Percentiles rank a stretch among this genome's conserved stretches.
These are phyloP conservation scores for Contarinia nasturtii DNA, from an alignment of 1,140 invertebrate species.

Conservation along the genomic window DNA sequence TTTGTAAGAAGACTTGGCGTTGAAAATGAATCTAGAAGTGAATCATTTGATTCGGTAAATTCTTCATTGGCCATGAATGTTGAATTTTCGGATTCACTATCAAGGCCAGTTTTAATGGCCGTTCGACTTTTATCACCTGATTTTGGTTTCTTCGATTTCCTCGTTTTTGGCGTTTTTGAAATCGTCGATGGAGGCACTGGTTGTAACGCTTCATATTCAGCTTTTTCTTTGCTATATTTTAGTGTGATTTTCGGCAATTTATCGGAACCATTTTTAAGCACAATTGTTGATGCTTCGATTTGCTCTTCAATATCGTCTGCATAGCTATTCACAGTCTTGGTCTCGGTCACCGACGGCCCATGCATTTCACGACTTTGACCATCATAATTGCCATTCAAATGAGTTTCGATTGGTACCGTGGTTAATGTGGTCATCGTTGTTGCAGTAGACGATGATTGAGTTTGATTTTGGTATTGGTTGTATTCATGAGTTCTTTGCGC, in stretches of 20 bases:
- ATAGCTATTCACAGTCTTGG: background rate
- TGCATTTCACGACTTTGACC: too few species aligned
- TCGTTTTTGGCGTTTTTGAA: background rate
- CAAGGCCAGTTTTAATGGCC: background rate
- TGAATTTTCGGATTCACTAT: too few species aligned
- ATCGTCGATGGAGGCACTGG: background rate
- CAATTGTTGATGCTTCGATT: slow-evolving; percentile 13
- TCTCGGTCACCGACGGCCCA: background rate
- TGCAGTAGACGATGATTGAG: too few species aligned
- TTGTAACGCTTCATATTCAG: background rate
- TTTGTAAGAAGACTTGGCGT: too few species aligned
- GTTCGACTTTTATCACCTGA: background rate
- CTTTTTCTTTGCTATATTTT: slow-evolving; percentile 3
- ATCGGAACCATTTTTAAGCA: slow-evolving; percentile 8
- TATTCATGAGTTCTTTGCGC: too few species aligned
- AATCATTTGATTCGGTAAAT: too few species aligned
- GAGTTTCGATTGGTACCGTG: too few species aligned
- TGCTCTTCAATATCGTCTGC: slow-evolving; percentile 8
- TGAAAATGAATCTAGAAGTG: too few species aligned
- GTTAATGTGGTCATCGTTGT: too few species aligned
- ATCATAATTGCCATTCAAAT: too few species aligned
- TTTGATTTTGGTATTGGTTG: too few species aligned
- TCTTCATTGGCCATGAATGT: too few species aligned
- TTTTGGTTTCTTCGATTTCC: background rate
- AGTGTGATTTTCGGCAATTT: slow-evolving; percentile 2